Percentiles rank a stretch among this genome's conserved stretches.
phyloP scores from a whole-genome alignment of 2,797 vertebrate species.

The Choloepus didactylus region DNA sequence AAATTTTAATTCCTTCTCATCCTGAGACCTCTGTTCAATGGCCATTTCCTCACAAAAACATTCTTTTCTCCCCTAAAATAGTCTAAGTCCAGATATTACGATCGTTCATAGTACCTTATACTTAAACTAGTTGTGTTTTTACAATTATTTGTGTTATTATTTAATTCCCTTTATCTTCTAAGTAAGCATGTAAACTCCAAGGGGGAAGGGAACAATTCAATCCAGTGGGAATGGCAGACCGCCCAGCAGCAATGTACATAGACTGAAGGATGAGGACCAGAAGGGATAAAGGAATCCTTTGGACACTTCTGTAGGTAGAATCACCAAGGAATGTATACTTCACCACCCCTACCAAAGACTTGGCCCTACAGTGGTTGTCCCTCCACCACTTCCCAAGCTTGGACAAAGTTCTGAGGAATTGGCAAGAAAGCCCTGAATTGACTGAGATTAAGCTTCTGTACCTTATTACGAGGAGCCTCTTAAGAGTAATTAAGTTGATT shows the following conservation, averaged over 20 bases:
- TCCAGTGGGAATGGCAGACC: neutral
- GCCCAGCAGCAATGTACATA: neutral
- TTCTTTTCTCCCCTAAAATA: neutral
- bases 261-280: neutral
- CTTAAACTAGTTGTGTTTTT: neutral
- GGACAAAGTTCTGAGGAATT: neutral
- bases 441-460: neutral
- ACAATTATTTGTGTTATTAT: neutral
- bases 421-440: neutral
- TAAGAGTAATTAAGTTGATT: neutral
- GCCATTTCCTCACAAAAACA: neutral
- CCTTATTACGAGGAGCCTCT: neutral
- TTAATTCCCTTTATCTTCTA: constrained; percentile 2
- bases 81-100: neutral
- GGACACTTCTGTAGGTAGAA: neutral
- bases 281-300: neutral
- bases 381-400: too few species aligned
- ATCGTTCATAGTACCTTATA: neutral
- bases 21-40: neutral
- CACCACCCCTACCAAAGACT: neutral
- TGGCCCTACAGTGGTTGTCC: neutral
- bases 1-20: constrained; percentile 19
- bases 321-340: too few species aligned
- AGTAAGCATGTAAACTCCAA: neutral
- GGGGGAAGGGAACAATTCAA: neutral